Evolutionary conservation across 1,140 invertebrate genomes (phyloP).

Genomic region (Sitodiplosis mosellana): DNA sequence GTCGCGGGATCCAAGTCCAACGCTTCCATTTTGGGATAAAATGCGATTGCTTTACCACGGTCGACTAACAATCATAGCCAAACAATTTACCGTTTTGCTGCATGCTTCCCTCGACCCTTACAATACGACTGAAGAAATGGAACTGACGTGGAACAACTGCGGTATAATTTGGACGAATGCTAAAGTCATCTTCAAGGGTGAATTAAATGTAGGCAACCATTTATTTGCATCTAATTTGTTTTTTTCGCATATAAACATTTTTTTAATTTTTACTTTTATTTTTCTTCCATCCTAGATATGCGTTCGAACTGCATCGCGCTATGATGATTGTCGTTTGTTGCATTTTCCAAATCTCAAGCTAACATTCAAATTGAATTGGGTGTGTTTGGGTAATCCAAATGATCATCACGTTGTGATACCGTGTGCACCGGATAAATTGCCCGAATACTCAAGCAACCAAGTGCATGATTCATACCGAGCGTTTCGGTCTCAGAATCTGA

Average conservation of each 20-base stretch:
- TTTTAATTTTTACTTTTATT: neutral
- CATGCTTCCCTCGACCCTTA: conserved; percentile 95
- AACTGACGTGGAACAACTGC: conserved; percentile 81
- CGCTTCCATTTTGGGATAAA: conserved; percentile 96
- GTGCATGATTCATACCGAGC: conserved; percentile 74
- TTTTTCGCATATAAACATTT: neutral
- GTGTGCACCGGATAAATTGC: conserved; percentile 89
- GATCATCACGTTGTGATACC: conserved; percentile 94
- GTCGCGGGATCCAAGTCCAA: conserved; percentile 81
- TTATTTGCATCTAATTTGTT: neutral
- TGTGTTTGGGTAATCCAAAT: conserved; percentile 78
- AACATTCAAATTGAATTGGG: conserved; percentile 75
- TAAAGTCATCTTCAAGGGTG: conserved; percentile 69
- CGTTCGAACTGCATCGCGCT: conserved; percentile 92
- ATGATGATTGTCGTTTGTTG: conserved; percentile 87
- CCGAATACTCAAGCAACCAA: conserved; percentile 92
- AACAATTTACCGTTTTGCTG: conserved; percentile 69
- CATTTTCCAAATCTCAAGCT: conserved; percentile 80
- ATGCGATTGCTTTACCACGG: conserved; percentile 84
- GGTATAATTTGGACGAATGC: conserved; percentile 92
- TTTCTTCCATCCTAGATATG: conserved; percentile 46
- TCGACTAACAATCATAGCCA: conserved; percentile 66
- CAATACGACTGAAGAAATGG: conserved; percentile 98
- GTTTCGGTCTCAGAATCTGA: conserved; percentile 86
- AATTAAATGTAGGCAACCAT: conserved; percentile 36